Evolutionary conservation across 2,888 invertebrate species (phyloP).

Genomic region (Ichneumoninae sp.): DNA sequence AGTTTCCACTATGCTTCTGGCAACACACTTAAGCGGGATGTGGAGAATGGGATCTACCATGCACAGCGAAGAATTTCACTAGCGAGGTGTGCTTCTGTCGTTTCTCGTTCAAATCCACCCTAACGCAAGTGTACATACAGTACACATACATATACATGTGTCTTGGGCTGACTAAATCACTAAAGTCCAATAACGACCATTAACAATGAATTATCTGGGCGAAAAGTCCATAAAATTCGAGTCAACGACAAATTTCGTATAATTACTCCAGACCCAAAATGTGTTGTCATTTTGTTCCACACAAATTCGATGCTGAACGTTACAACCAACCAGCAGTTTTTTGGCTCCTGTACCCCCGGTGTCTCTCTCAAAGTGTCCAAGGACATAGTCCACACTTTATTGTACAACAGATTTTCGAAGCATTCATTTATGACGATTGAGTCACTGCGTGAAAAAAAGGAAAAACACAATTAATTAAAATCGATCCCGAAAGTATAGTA

Average conservation of each 20-base stretch:
- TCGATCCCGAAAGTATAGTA: not conserved
- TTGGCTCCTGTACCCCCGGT: not conserved
- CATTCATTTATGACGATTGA: not conserved
- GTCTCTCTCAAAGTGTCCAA: not conserved
- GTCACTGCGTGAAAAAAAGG: not conserved
- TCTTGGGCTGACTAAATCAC: constrained; percentile 3
- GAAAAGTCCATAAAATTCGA: constrained; percentile 1
- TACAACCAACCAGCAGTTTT: not conserved
- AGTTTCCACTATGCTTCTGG: constrained; percentile 48
- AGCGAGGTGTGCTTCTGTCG: constrained; percentile 26
- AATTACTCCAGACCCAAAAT: not conserved
- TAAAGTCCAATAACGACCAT: constrained; percentile 9
- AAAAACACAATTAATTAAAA: not conserved
- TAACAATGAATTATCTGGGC: constrained; percentile 2
- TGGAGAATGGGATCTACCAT: constrained; percentile 25
- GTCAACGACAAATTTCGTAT: not conserved
- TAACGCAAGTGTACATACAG: constrained; percentile 31
- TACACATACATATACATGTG: constrained; percentile 13
- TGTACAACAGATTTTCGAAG: not conserved
- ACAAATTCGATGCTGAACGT: not conserved
- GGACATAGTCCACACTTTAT: not conserved
- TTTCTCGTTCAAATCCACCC: constrained; percentile 47
- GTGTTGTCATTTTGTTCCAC: not conserved
- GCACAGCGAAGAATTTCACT: constrained; percentile 60
- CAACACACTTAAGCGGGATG: constrained; percentile 39